Base-by-base conservation (phyloP, 2,113 vertebrate genomes). In the Passer montanus region DNA sequence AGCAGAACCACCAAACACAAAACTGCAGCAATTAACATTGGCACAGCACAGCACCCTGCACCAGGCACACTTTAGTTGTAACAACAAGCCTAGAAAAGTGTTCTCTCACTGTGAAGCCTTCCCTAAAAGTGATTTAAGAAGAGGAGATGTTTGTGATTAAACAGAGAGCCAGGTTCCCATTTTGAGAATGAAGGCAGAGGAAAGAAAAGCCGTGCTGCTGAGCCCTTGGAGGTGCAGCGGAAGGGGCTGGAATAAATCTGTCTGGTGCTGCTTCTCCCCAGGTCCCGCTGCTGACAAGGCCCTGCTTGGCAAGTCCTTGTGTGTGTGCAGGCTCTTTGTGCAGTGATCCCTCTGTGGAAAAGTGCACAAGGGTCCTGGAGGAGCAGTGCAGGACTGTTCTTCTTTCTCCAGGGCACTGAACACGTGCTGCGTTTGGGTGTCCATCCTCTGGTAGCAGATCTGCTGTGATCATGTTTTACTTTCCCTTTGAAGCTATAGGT, bases 371-470 rank as follows among this genome's bases (percentile, higher is more conserved):
- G 19, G 5, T 41, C 59, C 35, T 4, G 1, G 7, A 31, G 46
- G 1, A 49, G 73, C 47, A 43, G 3, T 19, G 31, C 64, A 13
- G 68, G 18, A 8, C 30, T 23, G 8, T 41, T 35, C 27, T 41
- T 35, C 27, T 58, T 53, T 56, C 59, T 49, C 24, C 1, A 2
- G 9, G 0, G 3, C 26, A 3, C 2, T 50, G 75, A 49, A 27
- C 15, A 5, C 0, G 0, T 62, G 49, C 75, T 47, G 2, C 0
- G 0, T 37, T 55, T 67, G 1, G 1, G 20, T 55, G 52, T 44
- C 58, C 47, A 9, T 83, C 39, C 23, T 49, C 56, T 84, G 18
- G 22, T 50, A n/a, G 44, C 20, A 43, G 26, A 31, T 53, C 23
- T 79, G 19, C 67, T 79, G n/a, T 43, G 37, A 30, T 14, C 2